Evolutionary conservation across 2,113 vertebrate species (phyloP), one percentile per base, ranked within the genome.

Genomic region (Eulemur rufifrons): DNA sequence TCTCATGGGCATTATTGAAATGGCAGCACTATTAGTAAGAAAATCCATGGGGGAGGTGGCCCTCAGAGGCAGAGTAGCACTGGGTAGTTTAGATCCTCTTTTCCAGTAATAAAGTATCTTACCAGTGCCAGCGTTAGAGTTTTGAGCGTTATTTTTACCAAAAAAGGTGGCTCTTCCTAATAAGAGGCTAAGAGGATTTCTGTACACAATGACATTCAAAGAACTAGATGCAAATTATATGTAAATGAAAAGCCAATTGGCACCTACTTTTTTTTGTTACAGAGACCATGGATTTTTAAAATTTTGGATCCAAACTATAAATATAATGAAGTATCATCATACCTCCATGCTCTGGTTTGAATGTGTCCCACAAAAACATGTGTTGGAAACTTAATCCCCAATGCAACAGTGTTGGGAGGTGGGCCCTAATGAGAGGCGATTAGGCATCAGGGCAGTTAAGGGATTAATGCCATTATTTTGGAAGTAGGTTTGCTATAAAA

Each of bases 181-280:
- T 34, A 86, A 91, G 64, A 10, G 10, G 66, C 32, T 52, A 56
- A 95, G 32, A 86, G 8, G 14, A 68, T 86, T 89, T 95, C 50
- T 71, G 8, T 37, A 61, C 6, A 81, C 25, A 76, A 61, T 47
- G 52, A 76, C 18, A 86, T 29, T 20, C 39, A 93, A 74, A 1
- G 42, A 82, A 77, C 7, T 59, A 45, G 8, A 90, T 86, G 14
- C n/a, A 97, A 88, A 93, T 21, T 8, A 37, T 42, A 91, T 78
- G 50, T 8, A 78, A 95, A 96, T 52, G 11, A 96, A 96, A 96
- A 61, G 15, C 13, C 83, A 93, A 8, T 18, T 63, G 54, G 17
- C 54, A 93, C 1, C 8, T 78, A 14, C 29, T 74, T 56, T 80
- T 81, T 69, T 66, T 73, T 89, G 74, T 59, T 78, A 37, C 37